Evolutionary conservation across 2,888 invertebrate species (phyloP).

Genomic region (Nemurella pictetii): DNA sequence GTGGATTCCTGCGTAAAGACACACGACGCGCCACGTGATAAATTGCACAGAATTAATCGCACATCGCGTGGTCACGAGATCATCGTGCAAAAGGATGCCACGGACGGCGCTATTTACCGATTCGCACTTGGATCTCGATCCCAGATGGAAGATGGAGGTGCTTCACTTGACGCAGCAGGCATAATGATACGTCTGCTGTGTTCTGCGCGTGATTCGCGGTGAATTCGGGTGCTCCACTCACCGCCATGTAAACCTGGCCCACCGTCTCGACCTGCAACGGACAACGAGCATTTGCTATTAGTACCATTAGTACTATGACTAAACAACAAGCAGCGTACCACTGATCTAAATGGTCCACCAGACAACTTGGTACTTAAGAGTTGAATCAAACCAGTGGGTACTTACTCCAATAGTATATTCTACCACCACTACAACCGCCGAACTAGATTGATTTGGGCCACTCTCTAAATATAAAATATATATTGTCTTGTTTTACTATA

Average conservation of each 20-base stretch:
- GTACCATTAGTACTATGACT: too few species aligned
- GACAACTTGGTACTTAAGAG: too few species aligned
- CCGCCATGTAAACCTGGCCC: conserved; percentile 90
- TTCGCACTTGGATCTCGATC: conserved; percentile 63
- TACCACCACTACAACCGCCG: too few species aligned
- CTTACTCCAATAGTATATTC: not conserved
- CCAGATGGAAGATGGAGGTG: conserved; percentile 64
- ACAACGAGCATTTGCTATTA: too few species aligned
- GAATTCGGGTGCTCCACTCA: conserved; percentile 83
- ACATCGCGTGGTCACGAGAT: not conserved
- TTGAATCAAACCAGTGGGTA: not conserved
- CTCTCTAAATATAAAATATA: too few species aligned
- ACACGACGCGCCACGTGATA: not conserved
- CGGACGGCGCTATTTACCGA: conserved; percentile 55
- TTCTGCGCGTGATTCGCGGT: conserved; percentile 73
- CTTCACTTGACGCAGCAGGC: conserved; percentile 70
- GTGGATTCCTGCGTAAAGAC: conserved; percentile 72
- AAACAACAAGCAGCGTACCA: too few species aligned
- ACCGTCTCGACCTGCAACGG: conserved; percentile 81
- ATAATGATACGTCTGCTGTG: conserved; percentile 76
- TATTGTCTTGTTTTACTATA: not conserved
- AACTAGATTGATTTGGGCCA: not conserved
- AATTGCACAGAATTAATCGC: not conserved
- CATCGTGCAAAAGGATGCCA: not conserved
- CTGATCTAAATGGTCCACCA: too few species aligned